Evolutionary conservation across 1,140 invertebrate species (phyloP), one percentile per base, ranked within the genome.

Genomic region (Dreissena rostriformis): DNA sequence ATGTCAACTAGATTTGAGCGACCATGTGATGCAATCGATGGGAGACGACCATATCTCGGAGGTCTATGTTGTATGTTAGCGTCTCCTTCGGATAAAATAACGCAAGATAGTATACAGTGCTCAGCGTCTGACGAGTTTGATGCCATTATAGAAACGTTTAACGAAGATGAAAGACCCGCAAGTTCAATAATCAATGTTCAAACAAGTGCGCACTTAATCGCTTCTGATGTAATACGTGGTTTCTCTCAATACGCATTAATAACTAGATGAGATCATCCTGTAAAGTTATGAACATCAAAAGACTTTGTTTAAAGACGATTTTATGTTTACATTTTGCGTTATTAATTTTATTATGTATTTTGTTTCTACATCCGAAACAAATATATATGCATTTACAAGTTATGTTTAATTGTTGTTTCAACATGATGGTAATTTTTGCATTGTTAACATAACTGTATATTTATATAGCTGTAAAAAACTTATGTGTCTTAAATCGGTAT

Each of bases 71-170:
- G 75, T 52, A 63, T 78, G 24, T n/a, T 78, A 49, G 57, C 65
- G 12, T 65, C 75, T 1, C 75, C 75, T 14, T 65, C 75, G 22
- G 75, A 65, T 49, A 65, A 63, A n/a, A 66, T 78, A 1, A 65
- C 39, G 24, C 22, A 52, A 67, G 75, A 78, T 51, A 65, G 67
- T 29, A 17, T 78, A 10, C 28, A 78, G 67, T 78, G 75, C 24
- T 7, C 8, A 17, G 63, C 65, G 5, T 66, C 61, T 78, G 75
- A 78, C 65, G 75, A 78, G 53, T 49, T 78, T 11, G 75, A 78
- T 52, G 26, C 57, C 12, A 67, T 78, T 12, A 67, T 78, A 66
- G 57, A 63, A 11, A 24, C 53, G 1, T n/a, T 78, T 52, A 65
- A 78, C n/a, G 28, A 52, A 15, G 63, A 67, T 63, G 75, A 78